Percentiles rank a stretch among this genome's conserved stretches.
Conservation (phyloP, 2,797 vertebrate species). For the Ctenopoma kingsleyae region DNA sequence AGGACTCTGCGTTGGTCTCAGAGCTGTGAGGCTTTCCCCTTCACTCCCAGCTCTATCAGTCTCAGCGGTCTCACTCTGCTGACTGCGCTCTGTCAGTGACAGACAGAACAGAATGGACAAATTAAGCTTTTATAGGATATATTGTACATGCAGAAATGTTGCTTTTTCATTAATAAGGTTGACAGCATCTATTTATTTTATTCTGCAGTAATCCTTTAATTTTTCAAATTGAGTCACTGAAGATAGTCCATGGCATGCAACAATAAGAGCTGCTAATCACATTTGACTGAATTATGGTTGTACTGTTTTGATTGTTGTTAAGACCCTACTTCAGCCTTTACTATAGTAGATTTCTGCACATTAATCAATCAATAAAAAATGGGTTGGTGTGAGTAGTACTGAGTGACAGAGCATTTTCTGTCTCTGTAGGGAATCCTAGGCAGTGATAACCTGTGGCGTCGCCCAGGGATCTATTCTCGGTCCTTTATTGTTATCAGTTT, state of each 20-base stretch:
- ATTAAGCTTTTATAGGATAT: neutral
- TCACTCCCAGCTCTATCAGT: conserved; percentile 11
- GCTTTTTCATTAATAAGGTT: neutral
- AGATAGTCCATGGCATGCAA: too few species aligned
- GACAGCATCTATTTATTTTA: neutral
- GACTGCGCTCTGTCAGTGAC: conserved; percentile 39
- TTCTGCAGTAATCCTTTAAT: too few species aligned
- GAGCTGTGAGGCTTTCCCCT: conserved; percentile 23
- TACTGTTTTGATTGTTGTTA: too few species aligned
- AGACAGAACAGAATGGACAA: conserved; percentile 31
- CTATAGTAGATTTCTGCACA: too few species aligned
- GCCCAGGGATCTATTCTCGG: neutral
- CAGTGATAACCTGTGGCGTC: neutral
- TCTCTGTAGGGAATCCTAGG: neutral
- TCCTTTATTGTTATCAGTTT: neutral
- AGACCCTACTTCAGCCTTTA: too few species aligned
- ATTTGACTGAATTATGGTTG: too few species aligned
- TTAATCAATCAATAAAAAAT: too few species aligned
- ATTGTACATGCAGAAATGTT: neutral
- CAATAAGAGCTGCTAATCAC: too few species aligned
- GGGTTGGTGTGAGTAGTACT: too few species aligned
- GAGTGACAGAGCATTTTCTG: neutral
- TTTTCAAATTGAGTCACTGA: too few species aligned
- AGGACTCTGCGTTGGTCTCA: conserved; percentile 21
- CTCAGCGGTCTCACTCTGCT: conserved; percentile 28